phyloP scores from a whole-genome alignment of 2,113 vertebrate species.

The Paedocypris sp. region DNA sequence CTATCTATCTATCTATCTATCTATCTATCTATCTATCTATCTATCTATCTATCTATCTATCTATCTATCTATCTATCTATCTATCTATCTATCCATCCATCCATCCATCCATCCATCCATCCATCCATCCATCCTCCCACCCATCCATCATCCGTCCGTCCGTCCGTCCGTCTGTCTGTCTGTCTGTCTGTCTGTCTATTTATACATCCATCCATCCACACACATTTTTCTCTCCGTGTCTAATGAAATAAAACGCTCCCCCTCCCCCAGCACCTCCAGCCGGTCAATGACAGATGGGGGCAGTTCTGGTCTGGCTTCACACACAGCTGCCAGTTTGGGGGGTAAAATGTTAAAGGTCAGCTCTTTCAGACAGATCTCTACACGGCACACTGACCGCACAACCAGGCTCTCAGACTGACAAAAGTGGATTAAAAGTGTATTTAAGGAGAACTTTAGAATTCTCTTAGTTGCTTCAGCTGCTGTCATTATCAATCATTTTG shows the following conservation, averaged over 20 bases:
- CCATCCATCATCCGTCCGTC: neutral
- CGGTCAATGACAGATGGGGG: constrained; percentile 64
- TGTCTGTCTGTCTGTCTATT: neutral
- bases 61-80: neutral
- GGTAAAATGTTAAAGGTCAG: constrained; percentile 52
- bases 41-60: neutral
- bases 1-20: neutral
- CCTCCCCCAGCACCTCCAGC: constrained; percentile 39
- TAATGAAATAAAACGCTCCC: constrained; percentile 23
- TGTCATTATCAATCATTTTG: constrained; percentile 20
- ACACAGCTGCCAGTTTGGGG: constrained; percentile 52
- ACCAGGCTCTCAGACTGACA: neutral
- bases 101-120: neutral
- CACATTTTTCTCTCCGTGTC: neutral
- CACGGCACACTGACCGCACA: neutral
- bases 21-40: neutral
- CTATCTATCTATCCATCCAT: neutral
- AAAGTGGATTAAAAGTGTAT: constrained; percentile 20
- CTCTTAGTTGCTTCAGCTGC: constrained; percentile 6
- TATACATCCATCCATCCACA: neutral
- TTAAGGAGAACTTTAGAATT: constrained; percentile 8
- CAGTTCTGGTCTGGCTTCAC: constrained; percentile 46
- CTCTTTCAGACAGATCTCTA: constrained; percentile 24
- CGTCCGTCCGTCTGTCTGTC: neutral
- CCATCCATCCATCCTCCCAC: neutral